A percentile compares a stretch with the other conserved stretches of the same genome.
Evolutionary conservation across 2,888 invertebrate genomes (phyloP).

Genomic region (Heteropelma amictum): DNA sequence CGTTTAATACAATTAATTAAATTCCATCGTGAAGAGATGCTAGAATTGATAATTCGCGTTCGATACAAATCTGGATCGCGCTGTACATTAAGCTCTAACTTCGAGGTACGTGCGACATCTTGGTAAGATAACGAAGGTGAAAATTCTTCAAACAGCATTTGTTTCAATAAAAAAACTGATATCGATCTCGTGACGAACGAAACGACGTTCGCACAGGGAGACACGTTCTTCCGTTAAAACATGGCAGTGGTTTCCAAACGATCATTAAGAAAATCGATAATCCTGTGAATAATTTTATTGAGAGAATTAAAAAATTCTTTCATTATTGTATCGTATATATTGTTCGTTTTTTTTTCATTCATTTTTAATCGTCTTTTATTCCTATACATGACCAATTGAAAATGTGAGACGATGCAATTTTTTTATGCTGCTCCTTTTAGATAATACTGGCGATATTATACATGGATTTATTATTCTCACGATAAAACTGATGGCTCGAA

Average conservation of each 20-base stretch:
- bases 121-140: no score
- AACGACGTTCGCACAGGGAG: slow-evolving; percentile 9
- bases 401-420: slow-evolving; percentile 62
- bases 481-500: slow-evolving; percentile 57
- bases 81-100: no score
- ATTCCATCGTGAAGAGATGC: no score
- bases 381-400: slow-evolving; percentile 62
- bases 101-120: no score
- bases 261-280: slow-evolving; percentile 57
- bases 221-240: slow-evolving; percentile 49
- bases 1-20: no score
- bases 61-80: no score
- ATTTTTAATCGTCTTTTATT: slow-evolving; percentile 45
- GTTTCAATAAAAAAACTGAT: no score
- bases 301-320: slow-evolving; percentile 52
- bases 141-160: no score
- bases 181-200: no score
- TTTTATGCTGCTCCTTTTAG: slow-evolving; percentile 63
- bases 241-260: slow-evolving; percentile 44
- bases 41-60: no score
- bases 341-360: slow-evolving; percentile 1
- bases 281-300: slow-evolving; percentile 68
- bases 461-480: slow-evolving; percentile 60
- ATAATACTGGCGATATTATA: slow-evolving; percentile 70
- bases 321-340: slow-evolving; percentile 36